Evolutionary conservation across 2,888 invertebrate species (phyloP).

Genomic region (Calameuta filiformis): DNA sequence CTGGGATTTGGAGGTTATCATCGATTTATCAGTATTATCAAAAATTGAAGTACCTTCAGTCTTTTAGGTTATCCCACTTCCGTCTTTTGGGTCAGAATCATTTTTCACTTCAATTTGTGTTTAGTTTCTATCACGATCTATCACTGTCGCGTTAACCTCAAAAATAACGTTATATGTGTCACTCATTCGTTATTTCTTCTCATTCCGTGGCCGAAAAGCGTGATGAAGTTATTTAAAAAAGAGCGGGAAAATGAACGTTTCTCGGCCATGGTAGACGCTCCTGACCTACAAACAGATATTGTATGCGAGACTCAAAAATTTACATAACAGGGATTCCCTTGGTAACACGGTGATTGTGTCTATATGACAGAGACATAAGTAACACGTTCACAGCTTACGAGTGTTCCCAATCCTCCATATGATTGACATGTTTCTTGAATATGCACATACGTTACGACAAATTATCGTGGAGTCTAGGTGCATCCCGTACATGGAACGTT

Average conservation of each 20-base stretch:
- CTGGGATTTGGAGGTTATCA: neutral
- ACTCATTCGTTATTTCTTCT: neutral
- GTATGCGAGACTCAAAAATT: neutral
- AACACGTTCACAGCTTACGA: neutral
- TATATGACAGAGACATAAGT: neutral
- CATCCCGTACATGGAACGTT: neutral
- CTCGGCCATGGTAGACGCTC: neutral
- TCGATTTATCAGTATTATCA: neutral
- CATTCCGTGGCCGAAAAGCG: neutral
- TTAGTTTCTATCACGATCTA: neutral
- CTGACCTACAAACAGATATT: constrained; percentile 1
- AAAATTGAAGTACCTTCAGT: neutral
- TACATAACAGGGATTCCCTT: constrained; percentile 1
- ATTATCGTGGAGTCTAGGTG: neutral
- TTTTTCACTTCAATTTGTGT: neutral
- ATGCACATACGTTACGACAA: neutral
- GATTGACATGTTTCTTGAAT: neutral
- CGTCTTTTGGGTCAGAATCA: neutral
- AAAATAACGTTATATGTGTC: neutral
- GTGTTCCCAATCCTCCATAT: neutral
- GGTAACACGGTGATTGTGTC: neutral
- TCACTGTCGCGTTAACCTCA: neutral
- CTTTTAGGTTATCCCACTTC: neutral
- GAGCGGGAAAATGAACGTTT: neutral
- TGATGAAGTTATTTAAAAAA: neutral